Conservation (phyloP, 1,140 invertebrate genomes). For the Lasaia peninsularis region DNA sequence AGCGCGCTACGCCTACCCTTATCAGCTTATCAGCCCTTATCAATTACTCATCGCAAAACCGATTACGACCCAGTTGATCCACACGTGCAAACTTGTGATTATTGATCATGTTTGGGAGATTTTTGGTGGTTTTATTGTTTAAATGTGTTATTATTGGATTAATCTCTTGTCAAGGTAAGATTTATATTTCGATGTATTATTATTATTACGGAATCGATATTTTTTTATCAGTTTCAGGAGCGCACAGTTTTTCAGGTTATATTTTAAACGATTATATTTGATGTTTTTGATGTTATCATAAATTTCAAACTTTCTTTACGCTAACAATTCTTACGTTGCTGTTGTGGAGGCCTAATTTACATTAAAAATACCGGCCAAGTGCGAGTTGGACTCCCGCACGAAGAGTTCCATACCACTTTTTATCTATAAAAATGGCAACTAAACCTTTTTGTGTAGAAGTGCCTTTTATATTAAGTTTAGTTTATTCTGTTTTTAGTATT, state of each 20-base stretch:
- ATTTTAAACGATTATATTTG: too few species aligned
- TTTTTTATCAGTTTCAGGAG: neutral
- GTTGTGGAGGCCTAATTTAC: too few species aligned
- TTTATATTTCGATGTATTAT: neutral
- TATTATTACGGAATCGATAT: neutral
- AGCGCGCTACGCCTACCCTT: constrained; percentile 48
- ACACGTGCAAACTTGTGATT: constrained; percentile 52
- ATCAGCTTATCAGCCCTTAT: constrained; percentile 70
- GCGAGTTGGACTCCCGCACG: too few species aligned
- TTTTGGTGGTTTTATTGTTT: constrained; percentile 39
- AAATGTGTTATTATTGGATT: constrained; percentile 36
- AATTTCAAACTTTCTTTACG: too few species aligned
- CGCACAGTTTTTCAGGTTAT: neutral
- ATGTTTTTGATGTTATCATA: too few species aligned
- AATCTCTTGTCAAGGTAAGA: constrained; percentile 50
- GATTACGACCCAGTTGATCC: constrained; percentile 52
- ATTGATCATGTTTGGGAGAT: constrained; percentile 48
- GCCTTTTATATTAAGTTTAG: too few species aligned
- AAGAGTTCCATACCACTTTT: too few species aligned
- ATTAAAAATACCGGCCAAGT: too few species aligned
- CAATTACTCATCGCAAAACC: constrained; percentile 67
- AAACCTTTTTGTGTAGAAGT: too few species aligned
- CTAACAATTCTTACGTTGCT: too few species aligned
- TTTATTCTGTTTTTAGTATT: too few species aligned
- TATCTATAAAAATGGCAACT: too few species aligned